Percentiles rank a stretch among this genome's conserved stretches.
Evolutionary conservation across 30 jellyfish, hydroid and myxozoan species (phyloP).

Genomic region (Aurelia coerulea): DNA sequence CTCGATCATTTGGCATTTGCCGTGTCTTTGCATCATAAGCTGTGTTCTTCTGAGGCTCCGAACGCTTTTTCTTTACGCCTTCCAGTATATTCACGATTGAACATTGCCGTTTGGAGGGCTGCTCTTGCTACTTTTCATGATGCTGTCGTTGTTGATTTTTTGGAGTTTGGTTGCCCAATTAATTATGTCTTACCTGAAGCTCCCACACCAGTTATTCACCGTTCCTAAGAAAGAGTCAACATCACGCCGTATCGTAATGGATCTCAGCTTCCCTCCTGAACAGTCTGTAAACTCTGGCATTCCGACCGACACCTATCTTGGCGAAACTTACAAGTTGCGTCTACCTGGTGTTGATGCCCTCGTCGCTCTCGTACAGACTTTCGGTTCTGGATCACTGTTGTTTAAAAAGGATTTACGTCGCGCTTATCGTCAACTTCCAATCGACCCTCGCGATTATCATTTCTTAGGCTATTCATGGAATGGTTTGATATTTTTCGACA

Average conservation of each 20-base stretch:
- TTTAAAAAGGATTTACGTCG: too few relatives aligned
- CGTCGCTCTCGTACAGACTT: background rate
- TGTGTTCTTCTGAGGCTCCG: background rate
- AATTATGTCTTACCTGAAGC: too few relatives aligned
- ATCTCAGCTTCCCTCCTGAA: constrained; percentile 3
- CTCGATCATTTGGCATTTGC: background rate
- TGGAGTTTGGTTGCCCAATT: too few relatives aligned
- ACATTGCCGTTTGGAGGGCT: background rate
- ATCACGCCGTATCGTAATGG: too few relatives aligned
- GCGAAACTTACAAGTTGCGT: background rate
- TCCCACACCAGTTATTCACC: too few relatives aligned
- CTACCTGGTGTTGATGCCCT: constrained; percentile 1
- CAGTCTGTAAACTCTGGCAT: constrained; percentile 9
- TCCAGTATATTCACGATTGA: background rate
- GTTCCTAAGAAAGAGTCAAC: too few relatives aligned
- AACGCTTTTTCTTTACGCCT: background rate
- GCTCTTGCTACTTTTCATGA: background rate
- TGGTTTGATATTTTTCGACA: too few relatives aligned
- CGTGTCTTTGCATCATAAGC: background rate
- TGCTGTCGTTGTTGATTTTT: background rate
- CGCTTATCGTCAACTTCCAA: too few relatives aligned
- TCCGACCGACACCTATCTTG: constrained; percentile 13
- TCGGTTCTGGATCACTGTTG: background rate
- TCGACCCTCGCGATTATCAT: too few relatives aligned
- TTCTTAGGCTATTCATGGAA: too few relatives aligned